Evolutionary conservation across 2,888 invertebrate species (phyloP).

Genomic region (Catocala sponsa): DNA sequence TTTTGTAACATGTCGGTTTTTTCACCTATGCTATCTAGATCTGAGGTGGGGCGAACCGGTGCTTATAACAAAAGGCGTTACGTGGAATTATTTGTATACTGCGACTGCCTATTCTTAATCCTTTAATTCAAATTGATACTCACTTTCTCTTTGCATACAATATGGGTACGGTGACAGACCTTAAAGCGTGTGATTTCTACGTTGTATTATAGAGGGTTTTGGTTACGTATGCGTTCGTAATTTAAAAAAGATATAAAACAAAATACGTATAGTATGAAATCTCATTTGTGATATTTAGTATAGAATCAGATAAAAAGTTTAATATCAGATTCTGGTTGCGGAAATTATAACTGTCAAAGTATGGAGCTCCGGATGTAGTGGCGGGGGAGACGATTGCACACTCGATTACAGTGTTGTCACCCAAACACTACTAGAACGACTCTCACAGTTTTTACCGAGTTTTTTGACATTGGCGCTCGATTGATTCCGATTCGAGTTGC

Average conservation of each 20-base stretch:
- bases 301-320: not conserved
- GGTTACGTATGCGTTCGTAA: not conserved
- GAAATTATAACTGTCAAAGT: slow-evolving; percentile 48
- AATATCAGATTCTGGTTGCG: slow-evolving; percentile 28
- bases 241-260: too few relatives aligned
- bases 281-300: not conserved
- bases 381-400: slow-evolving; percentile 61
- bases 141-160: slow-evolving; percentile 13
- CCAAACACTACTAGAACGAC: slow-evolving; percentile 67
- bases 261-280: too few relatives aligned
- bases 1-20: slow-evolving; percentile 51
- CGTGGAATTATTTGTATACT: slow-evolving; percentile 62
- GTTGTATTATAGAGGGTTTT: not conserved
- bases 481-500: slow-evolving; percentile 74
- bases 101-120: slow-evolving; percentile 49
- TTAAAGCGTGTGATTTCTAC: too few relatives aligned
- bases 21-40: slow-evolving; percentile 36
- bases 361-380: slow-evolving; percentile 53
- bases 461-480: slow-evolving; percentile 75
- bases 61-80: slow-evolving; percentile 53
- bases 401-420: slow-evolving; percentile 69
- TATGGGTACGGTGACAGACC: not conserved
- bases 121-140: slow-evolving; percentile 21
- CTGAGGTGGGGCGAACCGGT: slow-evolving; percentile 33
- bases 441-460: slow-evolving; percentile 75